A percentile compares a stretch with the other conserved stretches of the same genome.
These are phyloP conservation scores for Phytoseiulus persimilis DNA, from an alignment of 2,888 invertebrate species.

Conservation along the genomic window DNA sequence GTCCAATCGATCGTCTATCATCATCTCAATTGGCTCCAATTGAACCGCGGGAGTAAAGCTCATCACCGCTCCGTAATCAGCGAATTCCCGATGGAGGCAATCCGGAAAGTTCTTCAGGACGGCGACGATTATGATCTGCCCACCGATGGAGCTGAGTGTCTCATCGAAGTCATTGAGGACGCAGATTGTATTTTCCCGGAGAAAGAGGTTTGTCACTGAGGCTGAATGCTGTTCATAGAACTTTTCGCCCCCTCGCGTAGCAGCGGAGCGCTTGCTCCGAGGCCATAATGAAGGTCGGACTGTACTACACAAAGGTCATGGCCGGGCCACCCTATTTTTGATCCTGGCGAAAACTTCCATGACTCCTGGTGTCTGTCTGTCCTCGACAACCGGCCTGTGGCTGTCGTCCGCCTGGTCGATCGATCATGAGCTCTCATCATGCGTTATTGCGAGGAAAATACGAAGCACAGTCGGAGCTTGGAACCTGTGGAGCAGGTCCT, in stretches of 20 bases:
- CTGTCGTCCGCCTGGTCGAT: background rate
- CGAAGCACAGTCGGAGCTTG: no score
- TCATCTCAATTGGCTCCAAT: no score
- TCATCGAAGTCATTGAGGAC: background rate
- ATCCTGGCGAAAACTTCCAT: background rate
- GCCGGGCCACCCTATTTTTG: background rate
- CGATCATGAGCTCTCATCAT: background rate
- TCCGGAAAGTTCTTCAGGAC: background rate
- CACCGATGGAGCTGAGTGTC: conserved; percentile 16
- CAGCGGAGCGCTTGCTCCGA: background rate
- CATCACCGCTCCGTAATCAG: no score
- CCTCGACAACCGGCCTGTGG: background rate
- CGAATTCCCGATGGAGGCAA: background rate
- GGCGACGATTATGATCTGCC: conserved; percentile 10
- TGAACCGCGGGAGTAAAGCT: no score
- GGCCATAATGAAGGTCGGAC: background rate
- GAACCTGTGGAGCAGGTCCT: no score
- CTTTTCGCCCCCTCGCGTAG: background rate
- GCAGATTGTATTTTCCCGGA: conserved; percentile 7
- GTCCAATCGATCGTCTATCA: no score
- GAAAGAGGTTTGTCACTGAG: background rate
- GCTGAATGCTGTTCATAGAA: background rate
- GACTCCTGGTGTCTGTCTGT: background rate
- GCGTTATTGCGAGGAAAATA: no score
- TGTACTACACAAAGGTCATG: background rate